These are phyloP conservation scores for Drosophila subpulchrella DNA, from an alignment of 1,140 invertebrate species.

Conservation along the genomic window DNA sequence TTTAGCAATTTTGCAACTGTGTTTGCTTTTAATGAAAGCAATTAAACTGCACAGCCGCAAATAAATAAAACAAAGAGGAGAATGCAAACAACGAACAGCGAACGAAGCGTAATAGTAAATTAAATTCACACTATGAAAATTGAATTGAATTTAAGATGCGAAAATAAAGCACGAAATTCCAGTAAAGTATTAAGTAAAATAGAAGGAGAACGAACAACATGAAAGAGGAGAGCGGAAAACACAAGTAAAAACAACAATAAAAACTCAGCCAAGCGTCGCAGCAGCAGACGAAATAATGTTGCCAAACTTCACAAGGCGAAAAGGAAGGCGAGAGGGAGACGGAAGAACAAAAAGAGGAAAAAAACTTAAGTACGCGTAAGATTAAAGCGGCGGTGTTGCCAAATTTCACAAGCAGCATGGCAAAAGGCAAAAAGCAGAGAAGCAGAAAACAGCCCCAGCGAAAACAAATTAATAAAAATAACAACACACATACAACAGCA, in stretches of 20 bases:
- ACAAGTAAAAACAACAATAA: constrained; percentile 3
- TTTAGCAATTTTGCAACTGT: constrained; percentile 41
- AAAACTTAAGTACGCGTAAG: constrained; percentile 79
- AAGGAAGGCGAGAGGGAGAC: constrained; percentile 20
- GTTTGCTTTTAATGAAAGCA: constrained; percentile 70
- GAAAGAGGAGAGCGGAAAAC: neutral
- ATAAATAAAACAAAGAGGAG: constrained; percentile 53
- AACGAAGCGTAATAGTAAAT: constrained; percentile 62
- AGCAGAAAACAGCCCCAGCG: constrained; percentile 42
- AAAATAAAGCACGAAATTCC: constrained; percentile 80
- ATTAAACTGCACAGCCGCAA: constrained; percentile 73
- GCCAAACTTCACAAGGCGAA: constrained; percentile 57
- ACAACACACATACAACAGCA: constrained; percentile 40
- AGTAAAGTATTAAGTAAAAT: constrained; percentile 40
- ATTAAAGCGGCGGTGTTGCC: constrained; percentile 70
- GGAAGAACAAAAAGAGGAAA: constrained; percentile 23
- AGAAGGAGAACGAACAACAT: constrained; percentile 32
- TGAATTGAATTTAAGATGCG: constrained; percentile 72
- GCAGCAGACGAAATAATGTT: constrained; percentile 53
- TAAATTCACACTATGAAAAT: constrained; percentile 74
- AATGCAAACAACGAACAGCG: constrained; percentile 10
- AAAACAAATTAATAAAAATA: constrained; percentile 58
- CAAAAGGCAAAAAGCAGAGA: constrained; percentile 34
- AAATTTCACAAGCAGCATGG: constrained; percentile 36
- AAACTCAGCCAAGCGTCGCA: constrained; percentile 56